Base-by-base conservation (phyloP, 1,140 invertebrate species). In the Watersipora subatra region DNA sequence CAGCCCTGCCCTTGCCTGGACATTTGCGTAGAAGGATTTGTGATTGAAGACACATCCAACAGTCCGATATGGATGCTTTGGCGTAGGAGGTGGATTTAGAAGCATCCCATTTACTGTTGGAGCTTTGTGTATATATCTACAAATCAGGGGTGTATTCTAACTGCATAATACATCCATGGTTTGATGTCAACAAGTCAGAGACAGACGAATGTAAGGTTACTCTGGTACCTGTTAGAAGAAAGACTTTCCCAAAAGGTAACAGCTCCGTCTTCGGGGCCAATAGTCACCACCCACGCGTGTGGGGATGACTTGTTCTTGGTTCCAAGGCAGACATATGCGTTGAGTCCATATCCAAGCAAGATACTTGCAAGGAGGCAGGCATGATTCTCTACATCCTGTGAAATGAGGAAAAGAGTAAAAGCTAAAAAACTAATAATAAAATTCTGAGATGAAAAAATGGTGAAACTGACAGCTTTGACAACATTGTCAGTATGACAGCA, bases 31-130 rank as follows among this genome's bases (percentile, higher is more conserved):
- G 67, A 81, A 80, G 20, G 64, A 65, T 59, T 71, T 70, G 64
- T 82, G 75, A 68, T 81, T 82, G 67, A 82, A 82, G 2, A 82
- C 72, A 75, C 78, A 79, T 3, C 79, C 79, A 25, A 82, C 69
- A 55, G 79, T 81, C 66, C 73, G 75, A 65, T 80, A 81, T 17
- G 76, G 77, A 67, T 80, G 74, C 28, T 72, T 74, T 19, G 73
- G 69, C n/a, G 73, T 63, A 7, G 71, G 66, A 34, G 71, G 68
- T 69, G 76, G 73, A 7, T 59, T 24, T 61, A 70, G 70, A 64
- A 76, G 76, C 34, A 75, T 73, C 26, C 74, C 77, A 69, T 79
- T 70, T 55, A 75, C 78, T 57, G 76, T 72, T 30, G 78, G 62
- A 28, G 77, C 68, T 34, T 69, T 67, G 69, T 80, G 79, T 3